A percentile compares a stretch with the other conserved stretches of the same genome.
Conservation (phyloP, 2,888 invertebrate species). For the Miltochrista miniata region DNA sequence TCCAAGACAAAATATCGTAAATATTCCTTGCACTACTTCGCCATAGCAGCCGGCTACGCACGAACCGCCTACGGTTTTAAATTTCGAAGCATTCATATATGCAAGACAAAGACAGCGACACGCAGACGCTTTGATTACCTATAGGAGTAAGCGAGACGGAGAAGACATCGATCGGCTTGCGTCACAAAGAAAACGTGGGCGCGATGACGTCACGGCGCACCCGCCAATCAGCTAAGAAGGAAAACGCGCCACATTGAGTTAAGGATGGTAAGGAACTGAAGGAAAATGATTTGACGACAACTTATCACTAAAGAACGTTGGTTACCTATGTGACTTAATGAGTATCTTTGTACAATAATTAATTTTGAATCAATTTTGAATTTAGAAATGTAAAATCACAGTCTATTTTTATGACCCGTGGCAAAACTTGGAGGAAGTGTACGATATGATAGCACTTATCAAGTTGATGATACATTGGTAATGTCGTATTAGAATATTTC, state of each 20-base stretch:
- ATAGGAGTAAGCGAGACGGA: constrained; percentile 46
- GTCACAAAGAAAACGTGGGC: constrained; percentile 78
- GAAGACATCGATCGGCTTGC: constrained; percentile 76
- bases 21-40: constrained; percentile 51
- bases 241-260: constrained; percentile 72
- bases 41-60: constrained; percentile 62
- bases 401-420: too few relatives aligned
- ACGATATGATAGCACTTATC: too few relatives aligned
- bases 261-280: constrained; percentile 26
- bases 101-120: constrained; percentile 52
- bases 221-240: constrained; percentile 61
- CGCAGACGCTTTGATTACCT: constrained; percentile 4
- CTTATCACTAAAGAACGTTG: too few relatives aligned
- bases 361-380: too few relatives aligned
- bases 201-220: constrained; percentile 76
- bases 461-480: too few relatives aligned
- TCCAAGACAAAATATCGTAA: constrained; percentile 59
- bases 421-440: too few relatives aligned
- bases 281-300: too few relatives aligned
- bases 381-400: too few relatives aligned
- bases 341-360: too few relatives aligned
- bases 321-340: too few relatives aligned
- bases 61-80: constrained; percentile 74
- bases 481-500: too few relatives aligned
- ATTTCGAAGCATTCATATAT: constrained; percentile 72